Percentiles rank a stretch among this genome's conserved stretches.
Conservation (phyloP, 2,888 invertebrate species). For the Agrochola lota region DNA sequence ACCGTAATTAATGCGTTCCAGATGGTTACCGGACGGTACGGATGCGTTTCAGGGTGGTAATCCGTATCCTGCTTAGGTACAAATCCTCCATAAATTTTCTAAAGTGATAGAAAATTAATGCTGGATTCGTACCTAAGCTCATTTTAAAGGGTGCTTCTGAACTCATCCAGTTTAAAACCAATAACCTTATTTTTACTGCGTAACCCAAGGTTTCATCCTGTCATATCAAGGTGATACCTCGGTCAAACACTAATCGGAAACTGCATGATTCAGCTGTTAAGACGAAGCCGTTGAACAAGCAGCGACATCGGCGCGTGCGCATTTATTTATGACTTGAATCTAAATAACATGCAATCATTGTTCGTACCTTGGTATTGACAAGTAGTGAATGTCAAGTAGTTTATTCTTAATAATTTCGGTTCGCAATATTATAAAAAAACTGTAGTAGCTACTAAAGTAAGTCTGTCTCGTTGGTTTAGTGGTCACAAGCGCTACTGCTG, state of each 20-base stretch:
- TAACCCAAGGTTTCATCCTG: conserved; percentile 9
- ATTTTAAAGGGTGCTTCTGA: not conserved
- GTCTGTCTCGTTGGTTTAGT: too few species aligned
- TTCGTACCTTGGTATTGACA: not conserved
- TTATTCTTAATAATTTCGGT: not conserved
- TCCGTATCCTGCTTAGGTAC: not conserved
- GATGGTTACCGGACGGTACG: not conserved
- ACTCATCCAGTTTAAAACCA: not conserved
- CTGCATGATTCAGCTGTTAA: conserved; percentile 31
- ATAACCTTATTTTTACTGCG: not conserved
- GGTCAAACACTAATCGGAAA: conserved; percentile 25
- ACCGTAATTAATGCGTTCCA: not conserved
- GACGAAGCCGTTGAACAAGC: conserved; percentile 8
- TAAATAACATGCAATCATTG: conserved; percentile 32
- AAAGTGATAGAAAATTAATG: not conserved
- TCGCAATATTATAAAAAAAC: not conserved
- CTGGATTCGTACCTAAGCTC: not conserved
- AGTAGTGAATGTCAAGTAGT: conserved; percentile 11
- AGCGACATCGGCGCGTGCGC: conserved; percentile 23
- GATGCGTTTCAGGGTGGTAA: not conserved
- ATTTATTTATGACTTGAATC: conserved; percentile 24
- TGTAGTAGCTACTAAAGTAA: not conserved
- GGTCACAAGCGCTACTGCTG: too few species aligned
- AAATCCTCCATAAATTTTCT: too few species aligned
- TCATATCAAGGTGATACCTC: not conserved